Percentiles rank a stretch among this genome's conserved stretches.
Evolutionary conservation across 2,113 vertebrate genomes (phyloP).

Genomic region (Neolamprologus cancellatus): DNA sequence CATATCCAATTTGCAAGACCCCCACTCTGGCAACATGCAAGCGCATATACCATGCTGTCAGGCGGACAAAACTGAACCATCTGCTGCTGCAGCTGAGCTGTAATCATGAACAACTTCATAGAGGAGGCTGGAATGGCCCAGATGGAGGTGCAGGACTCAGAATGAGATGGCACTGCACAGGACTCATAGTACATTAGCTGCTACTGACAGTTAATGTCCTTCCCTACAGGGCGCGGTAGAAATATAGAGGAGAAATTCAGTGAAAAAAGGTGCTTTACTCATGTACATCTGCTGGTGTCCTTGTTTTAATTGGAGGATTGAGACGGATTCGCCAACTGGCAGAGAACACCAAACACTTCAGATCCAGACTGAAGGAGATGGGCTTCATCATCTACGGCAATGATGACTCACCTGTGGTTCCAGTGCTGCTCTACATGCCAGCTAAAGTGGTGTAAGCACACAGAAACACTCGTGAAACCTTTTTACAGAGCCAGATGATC

Average conservation of each 20-base stretch:
- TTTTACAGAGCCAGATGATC: not conserved
- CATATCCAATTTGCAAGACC: constrained; percentile 43
- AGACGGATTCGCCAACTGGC: constrained; percentile 77
- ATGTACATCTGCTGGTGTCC: constrained; percentile 21
- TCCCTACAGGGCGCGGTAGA: not conserved
- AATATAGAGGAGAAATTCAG: not conserved
- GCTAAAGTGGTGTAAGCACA: constrained; percentile 88
- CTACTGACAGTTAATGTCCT: constrained; percentile 1
- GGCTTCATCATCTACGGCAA: constrained; percentile 93
- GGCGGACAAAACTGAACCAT: constrained; percentile 62
- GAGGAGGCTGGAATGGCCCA: constrained; percentile 32
- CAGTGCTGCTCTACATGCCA: constrained; percentile 88
- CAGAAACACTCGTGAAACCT: not conserved
- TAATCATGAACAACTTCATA: constrained; percentile 34
- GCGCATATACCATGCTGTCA: constrained; percentile 28
- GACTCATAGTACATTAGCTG: constrained; percentile 2
- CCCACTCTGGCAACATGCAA: constrained; percentile 24
- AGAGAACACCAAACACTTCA: constrained; percentile 87
- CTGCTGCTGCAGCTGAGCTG: constrained; percentile 49
- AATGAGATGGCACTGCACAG: not conserved
- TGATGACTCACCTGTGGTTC: constrained; percentile 84
- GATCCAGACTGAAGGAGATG: constrained; percentile 79
- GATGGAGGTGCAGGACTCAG: constrained; percentile 34
- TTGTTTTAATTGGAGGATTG: constrained; percentile 70
- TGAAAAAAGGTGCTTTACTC: constrained; percentile 1